Evolutionary conservation across 2,797 vertebrate genomes (phyloP), one percentile per base, ranked within the genome.

Genomic region (Miopithecus talapoin): DNA sequence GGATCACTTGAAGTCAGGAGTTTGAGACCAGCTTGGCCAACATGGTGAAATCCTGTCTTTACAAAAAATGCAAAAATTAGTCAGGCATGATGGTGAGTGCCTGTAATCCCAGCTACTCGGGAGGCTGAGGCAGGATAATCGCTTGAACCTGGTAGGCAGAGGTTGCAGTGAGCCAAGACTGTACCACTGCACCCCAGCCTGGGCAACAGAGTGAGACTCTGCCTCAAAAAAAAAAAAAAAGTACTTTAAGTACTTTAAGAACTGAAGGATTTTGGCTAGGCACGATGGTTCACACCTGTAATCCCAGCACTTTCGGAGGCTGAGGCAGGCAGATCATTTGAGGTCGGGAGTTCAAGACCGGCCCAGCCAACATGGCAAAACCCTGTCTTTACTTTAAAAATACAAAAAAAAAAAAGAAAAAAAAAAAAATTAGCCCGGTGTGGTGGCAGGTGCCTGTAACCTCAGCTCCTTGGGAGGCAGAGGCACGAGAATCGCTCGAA

Each of bases 11-110:
- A 64, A 14, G 61, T 64, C n/a, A 70, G 33, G 68, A 10, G 19
- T 70, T 70, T 36, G 68, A 70, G n/a, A 36, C 68, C 9, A 70
- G n/a, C 64, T 11, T 70, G 17, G 68, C 17, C 9, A 36, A n/a
- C 68, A 70, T 36, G 68, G n/a, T 70, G 19, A n/a, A 36, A 70
- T 36, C 68, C 19, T 21, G n/a, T 36, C 17, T 70, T 33, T 70
- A 70, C n/a, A 36, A 36, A n/a, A 36, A 70, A 70, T 21, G 33
- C 33, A 36, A 70, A 68, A 70, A 70, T n/a, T 70, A 70, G 8
- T 33, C 14, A 2, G 68, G 8, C 19, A 21, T 21, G 68, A 14
- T 36, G n/a, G 19, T 1, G 0, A 7, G 3, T 8, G 2, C n/a
- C n/a, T 70, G 68, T 36, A n/a, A 36, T 70, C 33, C 68, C n/a